phyloP scores from a whole-genome alignment of 1,140 invertebrate genomes.

The Carposina sasakii region DNA sequence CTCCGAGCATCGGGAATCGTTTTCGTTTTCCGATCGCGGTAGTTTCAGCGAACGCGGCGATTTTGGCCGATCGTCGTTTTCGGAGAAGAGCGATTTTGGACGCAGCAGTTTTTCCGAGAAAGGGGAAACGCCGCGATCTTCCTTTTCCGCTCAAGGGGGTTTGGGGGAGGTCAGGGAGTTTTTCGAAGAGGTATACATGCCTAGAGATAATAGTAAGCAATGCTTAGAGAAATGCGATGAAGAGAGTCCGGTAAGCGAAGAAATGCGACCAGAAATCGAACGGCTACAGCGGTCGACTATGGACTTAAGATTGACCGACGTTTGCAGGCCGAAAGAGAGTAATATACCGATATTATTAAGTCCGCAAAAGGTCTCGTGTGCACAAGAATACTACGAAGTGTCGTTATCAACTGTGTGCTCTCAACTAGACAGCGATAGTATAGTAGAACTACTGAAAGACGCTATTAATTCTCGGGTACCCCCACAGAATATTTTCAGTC shows the following conservation, averaged over 20 bases:
- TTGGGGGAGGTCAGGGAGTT: slow-evolving; percentile 65
- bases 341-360: slow-evolving; percentile 66
- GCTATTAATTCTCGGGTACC: slow-evolving; percentile 86
- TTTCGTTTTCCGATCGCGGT: slow-evolving; percentile 67
- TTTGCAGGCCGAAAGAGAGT: slow-evolving; percentile 46
- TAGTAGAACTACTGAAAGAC: slow-evolving; percentile 86
- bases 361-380: slow-evolving; percentile 51
- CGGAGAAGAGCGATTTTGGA: slow-evolving; percentile 62
- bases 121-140: slow-evolving; percentile 66
- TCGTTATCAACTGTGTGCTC: slow-evolving; percentile 86
- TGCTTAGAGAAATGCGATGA: slow-evolving; percentile 56
- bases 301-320: slow-evolving; percentile 60
- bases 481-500: slow-evolving; percentile 79
- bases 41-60: slow-evolving; percentile 67
- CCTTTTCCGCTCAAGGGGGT: slow-evolving; percentile 62
- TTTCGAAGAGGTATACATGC: slow-evolving; percentile 50
- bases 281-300: slow-evolving; percentile 62
- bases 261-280: slow-evolving; percentile 63
- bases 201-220: slow-evolving; percentile 42
- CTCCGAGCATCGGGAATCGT: slow-evolving; percentile 65
- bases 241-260: slow-evolving; percentile 33
- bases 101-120: slow-evolving; percentile 62
- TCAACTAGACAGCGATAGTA: slow-evolving; percentile 82
- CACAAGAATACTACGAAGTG: slow-evolving; percentile 77
- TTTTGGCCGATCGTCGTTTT: slow-evolving; percentile 57